Conservation (phyloP, 2,888 invertebrate genomes). For the Cancer borealis region DNA sequence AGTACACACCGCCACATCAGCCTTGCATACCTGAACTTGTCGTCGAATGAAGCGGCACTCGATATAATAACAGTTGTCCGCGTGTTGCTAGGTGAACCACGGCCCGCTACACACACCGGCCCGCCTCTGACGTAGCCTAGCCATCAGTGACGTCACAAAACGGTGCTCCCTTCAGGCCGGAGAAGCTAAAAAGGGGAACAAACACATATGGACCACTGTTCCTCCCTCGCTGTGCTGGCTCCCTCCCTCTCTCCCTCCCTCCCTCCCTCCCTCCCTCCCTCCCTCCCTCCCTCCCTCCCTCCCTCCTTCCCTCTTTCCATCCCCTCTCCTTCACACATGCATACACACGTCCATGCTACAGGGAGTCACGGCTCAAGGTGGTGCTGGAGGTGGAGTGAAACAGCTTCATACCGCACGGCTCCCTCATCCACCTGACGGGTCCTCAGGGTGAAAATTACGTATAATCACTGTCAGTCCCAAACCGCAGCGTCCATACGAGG, state of each 20-base stretch:
- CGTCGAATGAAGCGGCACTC: neutral
- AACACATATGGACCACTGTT: neutral
- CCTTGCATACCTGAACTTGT: neutral
- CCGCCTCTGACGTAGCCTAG: neutral
- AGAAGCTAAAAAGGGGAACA: constrained; percentile 29
- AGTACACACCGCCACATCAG: neutral
- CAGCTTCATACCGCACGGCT: constrained; percentile 20
- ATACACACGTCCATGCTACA: neutral
- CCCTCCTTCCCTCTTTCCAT: neutral
- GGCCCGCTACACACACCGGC: neutral
- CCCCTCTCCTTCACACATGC: neutral
- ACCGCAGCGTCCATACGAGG: constrained; percentile 6
- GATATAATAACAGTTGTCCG: neutral
- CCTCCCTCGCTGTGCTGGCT: neutral
- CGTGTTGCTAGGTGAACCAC: constrained; percentile 24
- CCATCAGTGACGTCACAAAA: constrained; percentile 29
- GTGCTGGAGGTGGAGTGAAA: neutral
- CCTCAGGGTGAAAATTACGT: neutral
- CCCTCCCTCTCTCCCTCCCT: too few relatives aligned
- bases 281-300: neutral
- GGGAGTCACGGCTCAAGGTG: constrained; percentile 11
- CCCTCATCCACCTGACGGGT: constrained; percentile 10
- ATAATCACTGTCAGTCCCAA: constrained; percentile 7
- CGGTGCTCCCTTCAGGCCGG: neutral
- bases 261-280: neutral